Evolutionary conservation across 2,888 invertebrate species (phyloP).

Genomic region (Dryobotodes eremita): DNA sequence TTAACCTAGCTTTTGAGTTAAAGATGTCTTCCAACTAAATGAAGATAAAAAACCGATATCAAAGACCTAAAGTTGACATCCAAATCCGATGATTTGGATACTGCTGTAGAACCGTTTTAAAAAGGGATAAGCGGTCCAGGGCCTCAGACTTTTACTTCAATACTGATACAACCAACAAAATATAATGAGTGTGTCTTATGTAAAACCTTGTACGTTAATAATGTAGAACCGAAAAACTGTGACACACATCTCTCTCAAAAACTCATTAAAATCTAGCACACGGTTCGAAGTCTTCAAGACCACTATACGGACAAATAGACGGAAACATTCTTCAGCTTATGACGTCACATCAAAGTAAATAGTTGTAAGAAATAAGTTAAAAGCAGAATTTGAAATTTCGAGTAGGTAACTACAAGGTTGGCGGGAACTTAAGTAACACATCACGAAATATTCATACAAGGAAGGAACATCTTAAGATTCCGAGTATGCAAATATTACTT

Average conservation of each 20-base stretch:
- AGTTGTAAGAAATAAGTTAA: constrained; percentile 55
- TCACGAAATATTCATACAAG: constrained; percentile 68
- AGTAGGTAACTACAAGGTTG: constrained; percentile 31
- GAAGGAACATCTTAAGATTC: constrained; percentile 69
- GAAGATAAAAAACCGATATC: too few species aligned
- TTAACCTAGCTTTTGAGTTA: neutral
- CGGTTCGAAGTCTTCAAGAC: constrained; percentile 16
- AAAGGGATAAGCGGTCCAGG: too few species aligned
- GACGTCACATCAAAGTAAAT: constrained; percentile 40
- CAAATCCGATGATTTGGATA: too few species aligned
- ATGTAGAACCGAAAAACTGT: too few species aligned
- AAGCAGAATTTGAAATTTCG: constrained; percentile 53
- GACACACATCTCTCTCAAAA: neutral
- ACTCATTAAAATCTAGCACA: constrained; percentile 18
- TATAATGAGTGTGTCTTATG: too few species aligned
- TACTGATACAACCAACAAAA: too few species aligned
- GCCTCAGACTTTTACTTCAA: too few species aligned
- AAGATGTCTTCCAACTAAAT: too few species aligned
- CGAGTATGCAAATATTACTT: constrained; percentile 69
- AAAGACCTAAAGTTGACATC: too few species aligned
- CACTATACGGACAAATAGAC: constrained; percentile 23
- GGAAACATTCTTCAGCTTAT: constrained; percentile 15
- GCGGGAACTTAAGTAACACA: constrained; percentile 62
- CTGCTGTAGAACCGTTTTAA: too few species aligned
- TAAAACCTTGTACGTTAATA: too few species aligned